These are phyloP conservation scores for Cenopis cana DNA, from an alignment of 2,888 invertebrate genomes.

Conservation along the genomic window DNA sequence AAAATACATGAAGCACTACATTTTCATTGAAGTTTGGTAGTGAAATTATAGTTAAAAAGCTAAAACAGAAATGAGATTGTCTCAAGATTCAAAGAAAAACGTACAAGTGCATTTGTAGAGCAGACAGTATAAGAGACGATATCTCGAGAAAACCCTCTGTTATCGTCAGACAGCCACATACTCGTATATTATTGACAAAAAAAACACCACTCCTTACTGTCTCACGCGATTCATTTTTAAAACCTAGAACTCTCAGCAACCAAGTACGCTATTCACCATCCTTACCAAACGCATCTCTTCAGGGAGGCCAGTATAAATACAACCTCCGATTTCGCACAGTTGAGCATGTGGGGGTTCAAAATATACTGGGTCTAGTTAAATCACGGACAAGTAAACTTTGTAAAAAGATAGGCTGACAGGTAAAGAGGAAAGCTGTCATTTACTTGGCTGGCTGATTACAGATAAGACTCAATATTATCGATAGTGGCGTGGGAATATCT, in stretches of 20 bases:
- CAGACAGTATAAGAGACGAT: background rate
- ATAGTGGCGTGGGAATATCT: conserved; percentile 21
- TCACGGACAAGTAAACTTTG: background rate
- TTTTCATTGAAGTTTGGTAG: background rate
- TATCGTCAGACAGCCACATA: background rate
- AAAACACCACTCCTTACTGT: background rate
- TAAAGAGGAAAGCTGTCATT: conserved; percentile 18
- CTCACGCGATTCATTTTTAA: conserved; percentile 2
- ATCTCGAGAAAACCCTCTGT: background rate
- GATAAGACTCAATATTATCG: conserved; percentile 25
- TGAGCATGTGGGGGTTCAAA: background rate
- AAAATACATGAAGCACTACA: too few relatives aligned
- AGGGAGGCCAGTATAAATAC: background rate
- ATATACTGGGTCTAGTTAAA: background rate
- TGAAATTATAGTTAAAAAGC: too few relatives aligned
- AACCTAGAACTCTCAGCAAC: conserved; percentile 10
- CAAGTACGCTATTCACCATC: background rate
- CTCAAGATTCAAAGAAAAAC: background rate
- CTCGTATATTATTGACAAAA: background rate
- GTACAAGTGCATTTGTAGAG: background rate
- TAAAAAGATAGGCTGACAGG: background rate
- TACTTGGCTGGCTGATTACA: conserved; percentile 13
- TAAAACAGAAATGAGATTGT: too few relatives aligned
- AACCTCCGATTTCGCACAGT: background rate
- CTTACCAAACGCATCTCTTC: background rate